A percentile compares a stretch with the other conserved stretches of the same genome.
Conservation (phyloP, 1,140 invertebrate species). For the Drosophila miranda region DNA sequence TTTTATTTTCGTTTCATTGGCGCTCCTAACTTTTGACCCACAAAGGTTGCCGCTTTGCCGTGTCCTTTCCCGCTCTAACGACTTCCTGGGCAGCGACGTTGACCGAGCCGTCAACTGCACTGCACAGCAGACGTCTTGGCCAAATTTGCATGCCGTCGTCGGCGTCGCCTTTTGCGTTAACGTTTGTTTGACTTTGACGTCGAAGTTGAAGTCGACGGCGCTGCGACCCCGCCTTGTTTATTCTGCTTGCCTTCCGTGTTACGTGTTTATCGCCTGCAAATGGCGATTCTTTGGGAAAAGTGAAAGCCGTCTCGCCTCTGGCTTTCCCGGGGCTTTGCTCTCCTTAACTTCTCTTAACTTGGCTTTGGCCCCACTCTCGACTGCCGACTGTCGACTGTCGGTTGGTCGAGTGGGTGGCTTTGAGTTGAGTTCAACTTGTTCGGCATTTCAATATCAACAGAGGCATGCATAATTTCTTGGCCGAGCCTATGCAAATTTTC, state of each 20-base stretch:
- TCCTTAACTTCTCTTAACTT: slow-evolving; percentile 12
- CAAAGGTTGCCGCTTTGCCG: slow-evolving; percentile 58
- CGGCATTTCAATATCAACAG: slow-evolving; percentile 77
- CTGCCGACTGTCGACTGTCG: too few relatives aligned
- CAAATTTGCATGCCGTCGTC: slow-evolving; percentile 57
- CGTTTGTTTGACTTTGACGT: slow-evolving; percentile 19
- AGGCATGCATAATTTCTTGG: slow-evolving; percentile 34
- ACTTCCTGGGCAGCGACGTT: slow-evolving; percentile 54
- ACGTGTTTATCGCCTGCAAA: slow-evolving; percentile 74
- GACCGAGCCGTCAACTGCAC: slow-evolving; percentile 17
- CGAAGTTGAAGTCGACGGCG: not conserved
- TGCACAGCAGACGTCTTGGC: slow-evolving; percentile 24
- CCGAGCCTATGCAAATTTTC: slow-evolving; percentile 59
- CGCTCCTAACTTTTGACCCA: slow-evolving; percentile 63
- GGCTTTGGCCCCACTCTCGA: not conserved
- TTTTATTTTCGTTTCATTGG: slow-evolving; percentile 13
- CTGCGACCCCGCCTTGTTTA: slow-evolving; percentile 41
- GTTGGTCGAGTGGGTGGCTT: slow-evolving; percentile 40
- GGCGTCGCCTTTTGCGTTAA: not conserved
- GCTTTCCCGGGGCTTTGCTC: slow-evolving; percentile 31
- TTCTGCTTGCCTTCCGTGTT: slow-evolving; percentile 60
- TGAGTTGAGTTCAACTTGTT: slow-evolving; percentile 48
- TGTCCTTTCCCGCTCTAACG: slow-evolving; percentile 57
- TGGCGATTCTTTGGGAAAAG: slow-evolving; percentile 55
- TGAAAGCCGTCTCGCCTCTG: slow-evolving; percentile 54